phyloP scores from a whole-genome alignment of 2,888 invertebrate genomes.

The Ochlodes sylvanus region DNA sequence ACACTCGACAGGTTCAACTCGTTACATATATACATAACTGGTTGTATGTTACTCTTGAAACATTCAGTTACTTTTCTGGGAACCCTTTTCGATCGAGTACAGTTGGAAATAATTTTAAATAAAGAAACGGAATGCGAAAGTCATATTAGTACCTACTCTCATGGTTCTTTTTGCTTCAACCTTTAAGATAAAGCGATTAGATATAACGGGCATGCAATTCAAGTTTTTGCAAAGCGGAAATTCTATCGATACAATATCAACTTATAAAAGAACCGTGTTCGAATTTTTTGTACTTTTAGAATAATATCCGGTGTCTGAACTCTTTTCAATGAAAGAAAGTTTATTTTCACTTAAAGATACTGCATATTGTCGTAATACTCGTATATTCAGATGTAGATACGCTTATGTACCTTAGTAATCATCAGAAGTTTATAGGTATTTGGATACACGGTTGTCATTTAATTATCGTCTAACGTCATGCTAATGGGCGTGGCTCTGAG shows the following conservation, averaged over 20 bases:
- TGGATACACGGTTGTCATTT: slow-evolving; percentile 42
- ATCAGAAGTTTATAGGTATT: slow-evolving; percentile 57
- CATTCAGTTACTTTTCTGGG: slow-evolving; percentile 15
- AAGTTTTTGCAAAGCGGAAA: slow-evolving; percentile 20
- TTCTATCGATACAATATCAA: slow-evolving; percentile 18
- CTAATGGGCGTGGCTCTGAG: neutral
- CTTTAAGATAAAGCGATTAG: slow-evolving; percentile 25
- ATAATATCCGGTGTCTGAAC: slow-evolving; percentile 33
- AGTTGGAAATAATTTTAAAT: slow-evolving; percentile 21
- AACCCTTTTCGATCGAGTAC: slow-evolving; percentile 30
- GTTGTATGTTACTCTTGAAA: slow-evolving; percentile 22
- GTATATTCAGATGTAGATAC: too few relatives aligned
- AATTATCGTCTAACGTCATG: neutral
- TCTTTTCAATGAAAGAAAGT: slow-evolving; percentile 59
- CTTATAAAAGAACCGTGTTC: slow-evolving; percentile 29
- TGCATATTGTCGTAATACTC: neutral
- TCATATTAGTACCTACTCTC: slow-evolving; percentile 24
- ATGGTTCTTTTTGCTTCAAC: slow-evolving; percentile 13
- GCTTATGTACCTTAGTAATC: neutral
- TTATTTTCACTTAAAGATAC: slow-evolving; percentile 57
- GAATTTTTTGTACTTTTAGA: slow-evolving; percentile 27
- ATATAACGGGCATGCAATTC: slow-evolving; percentile 28
- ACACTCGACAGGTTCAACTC: slow-evolving; percentile 23
- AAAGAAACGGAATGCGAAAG: slow-evolving; percentile 32
- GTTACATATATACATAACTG: slow-evolving; percentile 12